Evolutionary conservation across 35 echinoderm and acorn worm genomes (phyloP), one percentile per base, ranked within the genome.

Genomic region (Eucidaris tribuloides): DNA sequence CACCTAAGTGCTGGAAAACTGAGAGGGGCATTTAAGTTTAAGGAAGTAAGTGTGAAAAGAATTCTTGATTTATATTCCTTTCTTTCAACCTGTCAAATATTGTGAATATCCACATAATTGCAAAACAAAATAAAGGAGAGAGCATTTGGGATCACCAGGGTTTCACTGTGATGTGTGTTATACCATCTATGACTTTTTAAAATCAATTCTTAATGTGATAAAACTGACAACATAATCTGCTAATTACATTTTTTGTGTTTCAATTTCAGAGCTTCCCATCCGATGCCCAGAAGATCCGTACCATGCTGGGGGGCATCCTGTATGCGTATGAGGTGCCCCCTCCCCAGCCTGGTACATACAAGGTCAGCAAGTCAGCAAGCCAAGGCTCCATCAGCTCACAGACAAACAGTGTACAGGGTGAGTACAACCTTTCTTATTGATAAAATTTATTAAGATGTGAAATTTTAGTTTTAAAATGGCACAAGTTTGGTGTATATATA

Each of bases 311-410:
- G 2, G 95, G 90, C 7, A 88, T 85, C 40, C 60, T 97, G 35
- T 98, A 98, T 81, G 86, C 86, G 4, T 98, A 98, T 63, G 95
- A 98, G 76, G 86, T 98, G 4, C 95, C 95, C 18, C 44, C 76
- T 32, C 40, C 38, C 35, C 7, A 20, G 30, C 7, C 68, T 2
- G 68, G 68, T 34, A 76, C 39, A 50, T 62, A 19, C 39, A 84
- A 68, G 68, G 61, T 87, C 54, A 56, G 56, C 37, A 74, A 83
- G 20, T 42, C 80, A 62, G 31, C 23, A 20, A 84, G 42, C 70
- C 40, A 84, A 58, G 58, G 5, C 18, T 59, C 80, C 30, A 60
- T 57, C 29, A 46, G 79, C 44, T 71, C 70, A 64, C n/a, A 84
- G 36, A 84, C 81, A 50, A 81, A 25, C 40, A 44, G 20, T 41